These are phyloP conservation scores for Dryas iulia DNA, from an alignment of 1,140 invertebrate species.

Conservation along the genomic window DNA sequence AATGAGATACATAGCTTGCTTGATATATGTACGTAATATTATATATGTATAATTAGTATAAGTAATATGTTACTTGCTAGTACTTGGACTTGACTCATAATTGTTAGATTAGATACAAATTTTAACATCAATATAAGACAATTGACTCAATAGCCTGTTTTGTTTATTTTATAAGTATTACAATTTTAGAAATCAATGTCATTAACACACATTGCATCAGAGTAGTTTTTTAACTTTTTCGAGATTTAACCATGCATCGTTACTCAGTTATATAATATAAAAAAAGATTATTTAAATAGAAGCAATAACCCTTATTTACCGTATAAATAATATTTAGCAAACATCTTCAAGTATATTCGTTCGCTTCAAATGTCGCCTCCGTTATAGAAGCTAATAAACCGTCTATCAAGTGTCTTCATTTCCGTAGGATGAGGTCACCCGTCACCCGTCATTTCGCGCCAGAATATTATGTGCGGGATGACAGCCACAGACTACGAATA, in stretches of 20 bases:
- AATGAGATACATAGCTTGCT: neutral
- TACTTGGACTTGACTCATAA: no score
- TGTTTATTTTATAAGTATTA: no score
- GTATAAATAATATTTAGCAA: neutral
- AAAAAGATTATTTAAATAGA: neutral
- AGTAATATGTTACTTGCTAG: no score
- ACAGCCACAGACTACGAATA: conserved; percentile 4
- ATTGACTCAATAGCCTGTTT: no score
- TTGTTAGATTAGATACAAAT: no score
- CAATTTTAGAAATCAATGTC: no score
- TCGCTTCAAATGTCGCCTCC: neutral
- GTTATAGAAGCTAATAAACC: conserved; percentile 21
- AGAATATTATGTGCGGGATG: conserved; percentile 5
- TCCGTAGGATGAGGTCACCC: conserved; percentile 25
- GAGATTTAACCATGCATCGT: no score
- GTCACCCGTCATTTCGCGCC: conserved; percentile 15
- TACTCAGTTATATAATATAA: no score
- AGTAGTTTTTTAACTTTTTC: no score
- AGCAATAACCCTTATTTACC: neutral
- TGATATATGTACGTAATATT: neutral
- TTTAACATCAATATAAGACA: no score
- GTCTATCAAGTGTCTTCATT: conserved; percentile 27
- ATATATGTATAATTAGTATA: no score
- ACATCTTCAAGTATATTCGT: neutral
- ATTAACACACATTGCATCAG: no score